Base-by-base conservation (phyloP, 1,140 invertebrate species). In the Drosophila arawakana region DNA sequence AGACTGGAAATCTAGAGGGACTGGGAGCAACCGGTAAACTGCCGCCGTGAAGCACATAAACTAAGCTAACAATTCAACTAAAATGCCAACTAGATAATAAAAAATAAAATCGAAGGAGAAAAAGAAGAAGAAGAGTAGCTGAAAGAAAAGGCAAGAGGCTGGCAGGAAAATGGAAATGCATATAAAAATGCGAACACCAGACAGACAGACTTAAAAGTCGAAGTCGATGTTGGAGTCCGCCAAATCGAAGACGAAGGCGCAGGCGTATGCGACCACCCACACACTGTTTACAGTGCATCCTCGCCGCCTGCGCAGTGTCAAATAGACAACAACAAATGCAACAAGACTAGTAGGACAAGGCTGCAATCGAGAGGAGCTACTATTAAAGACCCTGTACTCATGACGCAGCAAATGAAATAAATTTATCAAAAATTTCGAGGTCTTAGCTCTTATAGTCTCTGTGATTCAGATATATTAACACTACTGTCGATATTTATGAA, bases 41-140 rank as follows among this genome's bases (percentile, higher is more conserved):
- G 37, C 25, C 8, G 61, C 61, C 15, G 39, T 10, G 50, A 13
- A 49, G 72, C 58, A 69, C 80, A 80, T 86, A 86, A 88, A 88
- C 76, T 72, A 73, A 88, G 76, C 73, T 80, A 83, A 81, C 80
- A 88, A 88, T 88, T 88, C 80, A 88, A 88, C 84, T 88, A 80
- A 88, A 88, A 88, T 88, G 83, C 83, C 83, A 88, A 79, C 84
- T 79, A 89, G 83, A 88, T 89, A 88, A 89, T 89, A 83, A 85
- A 85, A 78, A 60, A 70, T 76, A 73, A 86, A 86, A 86, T 82
- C 79, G 76, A 84, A 69, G 78, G 60, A 74, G 81, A 74, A 78
- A 62, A 11, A 43, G 25, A 15, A 41, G 25, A 15, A 41, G 35
- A 4, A 21, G 15, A 50, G 57, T 50, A 80, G 52, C 57, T 43